Evolutionary conservation across 2,113 vertebrate species (phyloP).

Genomic region (Melospiza georgiana): DNA sequence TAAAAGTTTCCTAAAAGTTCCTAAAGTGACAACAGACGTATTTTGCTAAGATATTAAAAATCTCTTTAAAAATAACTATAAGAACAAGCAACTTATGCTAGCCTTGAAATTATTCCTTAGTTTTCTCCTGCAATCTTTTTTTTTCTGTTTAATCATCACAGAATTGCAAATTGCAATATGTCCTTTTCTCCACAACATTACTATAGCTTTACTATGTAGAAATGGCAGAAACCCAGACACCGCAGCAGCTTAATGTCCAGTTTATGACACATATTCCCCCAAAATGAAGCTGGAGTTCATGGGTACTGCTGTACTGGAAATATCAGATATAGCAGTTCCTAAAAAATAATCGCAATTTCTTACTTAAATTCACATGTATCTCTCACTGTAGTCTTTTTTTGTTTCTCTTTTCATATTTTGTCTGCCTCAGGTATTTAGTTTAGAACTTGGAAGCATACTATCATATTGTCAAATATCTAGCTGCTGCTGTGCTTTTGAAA

Average conservation of each 20-base stretch:
- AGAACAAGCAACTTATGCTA: neutral
- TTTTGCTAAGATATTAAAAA: neutral
- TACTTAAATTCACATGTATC: neutral
- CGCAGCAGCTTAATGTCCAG: neutral
- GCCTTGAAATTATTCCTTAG: neutral
- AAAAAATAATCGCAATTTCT: neutral
- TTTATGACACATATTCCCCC: neutral
- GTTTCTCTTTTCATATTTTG: neutral
- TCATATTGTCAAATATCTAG: neutral
- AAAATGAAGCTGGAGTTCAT: neutral
- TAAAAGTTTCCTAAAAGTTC: constrained; percentile 20
- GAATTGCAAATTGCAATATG: neutral
- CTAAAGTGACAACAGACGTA: neutral
- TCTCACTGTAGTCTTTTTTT: neutral
- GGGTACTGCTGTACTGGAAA: neutral
- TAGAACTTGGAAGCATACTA: neutral
- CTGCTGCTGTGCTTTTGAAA: neutral
- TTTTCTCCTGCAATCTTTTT: neutral
- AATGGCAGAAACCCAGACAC: neutral
- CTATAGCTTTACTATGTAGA: neutral
- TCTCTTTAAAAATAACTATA: neutral
- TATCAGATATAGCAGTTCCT: neutral
- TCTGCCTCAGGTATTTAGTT: neutral
- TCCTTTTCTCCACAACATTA: neutral
- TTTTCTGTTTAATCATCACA: neutral